A percentile compares a stretch with the other conserved stretches of the same genome.
Evolutionary conservation across 1,140 invertebrate species (phyloP).

Genomic region (Cyphomyrmex costatus): DNA sequence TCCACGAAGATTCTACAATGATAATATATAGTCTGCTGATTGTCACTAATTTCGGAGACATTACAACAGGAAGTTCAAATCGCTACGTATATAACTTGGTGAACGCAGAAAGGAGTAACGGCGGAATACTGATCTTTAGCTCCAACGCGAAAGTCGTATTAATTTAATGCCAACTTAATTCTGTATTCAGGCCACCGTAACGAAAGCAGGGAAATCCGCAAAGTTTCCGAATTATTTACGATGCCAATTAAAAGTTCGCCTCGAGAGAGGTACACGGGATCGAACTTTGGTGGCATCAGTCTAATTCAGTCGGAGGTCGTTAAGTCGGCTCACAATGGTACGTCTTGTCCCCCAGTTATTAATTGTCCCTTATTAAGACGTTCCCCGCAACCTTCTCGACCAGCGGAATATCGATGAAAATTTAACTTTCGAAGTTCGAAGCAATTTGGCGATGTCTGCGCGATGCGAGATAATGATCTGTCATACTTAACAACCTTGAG

Average conservation of each 20-base stretch:
- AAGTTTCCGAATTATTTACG: constrained; percentile 87
- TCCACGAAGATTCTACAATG: constrained; percentile 36
- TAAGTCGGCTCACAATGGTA: constrained; percentile 71
- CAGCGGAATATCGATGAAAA: constrained; percentile 56
- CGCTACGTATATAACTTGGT: constrained; percentile 9
- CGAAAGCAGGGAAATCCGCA: constrained; percentile 78
- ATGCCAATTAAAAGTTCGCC: constrained; percentile 86
- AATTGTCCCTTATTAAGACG: constrained; percentile 75
- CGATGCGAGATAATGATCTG: constrained; percentile 55
- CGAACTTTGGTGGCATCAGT: constrained; percentile 69
- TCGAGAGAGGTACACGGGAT: constrained; percentile 50
- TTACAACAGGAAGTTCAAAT: constrained; percentile 49
- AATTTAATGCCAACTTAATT: constrained; percentile 86
- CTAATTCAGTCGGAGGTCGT: constrained; percentile 78
- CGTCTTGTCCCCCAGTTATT: constrained; percentile 69
- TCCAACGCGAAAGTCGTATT: constrained; percentile 83
- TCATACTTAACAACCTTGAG: constrained; percentile 58
- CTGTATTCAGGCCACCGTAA: constrained; percentile 82
- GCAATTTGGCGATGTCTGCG: constrained; percentile 42
- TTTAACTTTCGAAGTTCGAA: constrained; percentile 57
- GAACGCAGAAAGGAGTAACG: not conserved
- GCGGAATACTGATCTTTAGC: constrained; percentile 61
- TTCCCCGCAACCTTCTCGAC: not conserved
- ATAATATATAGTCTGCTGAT: constrained; percentile 33
- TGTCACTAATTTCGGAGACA: constrained; percentile 42